phyloP scores from a whole-genome alignment of 2,888 invertebrate species.

The Leucozona laternaria region DNA sequence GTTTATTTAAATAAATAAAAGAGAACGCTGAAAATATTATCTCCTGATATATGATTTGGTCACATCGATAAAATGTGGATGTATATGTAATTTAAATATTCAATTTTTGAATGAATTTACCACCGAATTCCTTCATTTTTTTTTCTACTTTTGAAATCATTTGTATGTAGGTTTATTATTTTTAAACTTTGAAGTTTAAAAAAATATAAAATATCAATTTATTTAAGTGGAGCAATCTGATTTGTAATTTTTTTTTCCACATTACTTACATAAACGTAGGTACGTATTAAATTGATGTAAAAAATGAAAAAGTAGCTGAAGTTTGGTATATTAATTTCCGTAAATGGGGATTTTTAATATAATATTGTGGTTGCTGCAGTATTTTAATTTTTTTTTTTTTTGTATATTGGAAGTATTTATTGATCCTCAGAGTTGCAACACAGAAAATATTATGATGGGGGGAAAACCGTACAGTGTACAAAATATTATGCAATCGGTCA shows the following conservation, averaged over 20 bases:
- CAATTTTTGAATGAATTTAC: no score
- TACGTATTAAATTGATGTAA: not conserved
- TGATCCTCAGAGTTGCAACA: not conserved
- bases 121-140: not conserved
- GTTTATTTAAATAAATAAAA: not conserved
- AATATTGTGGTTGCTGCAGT: not conserved
- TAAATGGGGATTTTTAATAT: not conserved
- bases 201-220: not conserved
- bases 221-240: not conserved
- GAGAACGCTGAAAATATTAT: no score
- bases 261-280: no score
- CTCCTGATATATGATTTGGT: not conserved
- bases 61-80: no score
- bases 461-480: not conserved
- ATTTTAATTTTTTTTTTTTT: not conserved
- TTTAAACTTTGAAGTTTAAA: not conserved
- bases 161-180: not conserved
- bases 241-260: not conserved
- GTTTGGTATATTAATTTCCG: slow-evolving; percentile 3
- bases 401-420: not conserved
- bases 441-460: not conserved
- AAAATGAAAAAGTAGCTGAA: not conserved
- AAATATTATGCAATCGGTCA: no score
- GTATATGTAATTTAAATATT: no score
- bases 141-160: not conserved